These are phyloP conservation scores for Tetranychus truncatus DNA, from an alignment of 2,888 invertebrate species.

Conservation along the genomic window DNA sequence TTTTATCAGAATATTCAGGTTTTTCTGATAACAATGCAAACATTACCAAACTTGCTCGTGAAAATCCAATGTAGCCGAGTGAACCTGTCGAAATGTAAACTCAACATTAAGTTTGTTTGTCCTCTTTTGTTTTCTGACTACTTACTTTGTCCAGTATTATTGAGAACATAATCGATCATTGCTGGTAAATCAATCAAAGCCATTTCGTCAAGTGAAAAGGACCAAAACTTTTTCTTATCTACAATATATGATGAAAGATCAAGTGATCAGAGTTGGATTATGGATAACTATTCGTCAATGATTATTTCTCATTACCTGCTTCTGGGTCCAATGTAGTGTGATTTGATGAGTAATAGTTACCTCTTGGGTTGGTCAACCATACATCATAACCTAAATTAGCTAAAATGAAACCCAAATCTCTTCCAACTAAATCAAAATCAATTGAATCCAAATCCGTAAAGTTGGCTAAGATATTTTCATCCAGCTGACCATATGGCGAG, in stretches of 20 bases:
- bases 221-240: background rate
- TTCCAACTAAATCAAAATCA: background rate
- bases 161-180: slow-evolving; percentile 6
- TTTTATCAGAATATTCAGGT: background rate
- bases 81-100: background rate
- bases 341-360: background rate
- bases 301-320: background rate
- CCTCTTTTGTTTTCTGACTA: background rate
- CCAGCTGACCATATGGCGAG: background rate
- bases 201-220: background rate
- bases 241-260: background rate
- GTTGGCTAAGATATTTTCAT: background rate
- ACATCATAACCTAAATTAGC: slow-evolving; percentile 7
- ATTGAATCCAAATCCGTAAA: background rate
- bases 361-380: slow-evolving; percentile 1
- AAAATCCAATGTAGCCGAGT: background rate
- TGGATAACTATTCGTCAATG: background rate
- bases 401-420: background rate
- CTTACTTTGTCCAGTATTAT: slow-evolving; percentile 6
- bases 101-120: background rate
- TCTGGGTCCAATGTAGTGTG: background rate
- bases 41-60: background rate
- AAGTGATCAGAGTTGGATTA: background rate
- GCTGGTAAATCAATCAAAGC: background rate
- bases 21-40: background rate